Base-by-base conservation (phyloP, 2,888 invertebrate species). In the Gymnosoma rotundatum region DNA sequence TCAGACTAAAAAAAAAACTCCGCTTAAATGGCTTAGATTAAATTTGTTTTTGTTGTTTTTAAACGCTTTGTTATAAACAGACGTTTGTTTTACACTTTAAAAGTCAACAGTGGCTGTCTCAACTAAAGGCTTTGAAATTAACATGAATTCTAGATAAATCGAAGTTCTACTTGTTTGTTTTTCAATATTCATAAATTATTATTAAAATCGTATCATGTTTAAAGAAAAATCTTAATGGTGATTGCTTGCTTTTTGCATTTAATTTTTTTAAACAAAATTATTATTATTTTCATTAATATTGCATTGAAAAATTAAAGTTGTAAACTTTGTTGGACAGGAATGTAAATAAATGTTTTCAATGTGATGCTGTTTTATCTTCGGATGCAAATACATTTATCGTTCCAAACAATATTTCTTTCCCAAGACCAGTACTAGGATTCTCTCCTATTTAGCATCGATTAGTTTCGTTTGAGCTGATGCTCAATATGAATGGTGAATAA, bases 161-260 rank as follows among this genome's bases (percentile, higher is more conserved):
- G 10, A 8, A 42, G 20, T 36, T 60, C 48, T 16, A 20, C 7
- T 64, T 81, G 64, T 58, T 70, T 70, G 63, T 81, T 76, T 76
- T 82, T 56, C 56, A 64, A 58, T 76, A 69, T 76, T 76, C 21
- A 76, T 82, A 82, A 82, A 82, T 76, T 66, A 66, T 76, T 82
- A 64, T 76, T 74, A 25, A 64, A 42, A 18, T 25, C 50, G 64
- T 79, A 60, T 58, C 72, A 58, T 32, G 25, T 73, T 73, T 52
- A 12, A 52, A 61, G 4, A 69, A 70, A 52, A 54, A 45, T 9
- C 38, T 52, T 72, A 66, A 56, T 72, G 58, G 50, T 32, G 10
- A 36, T 10, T 69, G 45, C 14, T 18, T 8, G 18, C 50, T 58
- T 56, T n/a, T 60, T n/a, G 25, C 36, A n/a, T 73, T 73, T n/a